Evolutionary conservation across 2,113 vertebrate genomes (phyloP).

Genomic region (Zeus faber): DNA sequence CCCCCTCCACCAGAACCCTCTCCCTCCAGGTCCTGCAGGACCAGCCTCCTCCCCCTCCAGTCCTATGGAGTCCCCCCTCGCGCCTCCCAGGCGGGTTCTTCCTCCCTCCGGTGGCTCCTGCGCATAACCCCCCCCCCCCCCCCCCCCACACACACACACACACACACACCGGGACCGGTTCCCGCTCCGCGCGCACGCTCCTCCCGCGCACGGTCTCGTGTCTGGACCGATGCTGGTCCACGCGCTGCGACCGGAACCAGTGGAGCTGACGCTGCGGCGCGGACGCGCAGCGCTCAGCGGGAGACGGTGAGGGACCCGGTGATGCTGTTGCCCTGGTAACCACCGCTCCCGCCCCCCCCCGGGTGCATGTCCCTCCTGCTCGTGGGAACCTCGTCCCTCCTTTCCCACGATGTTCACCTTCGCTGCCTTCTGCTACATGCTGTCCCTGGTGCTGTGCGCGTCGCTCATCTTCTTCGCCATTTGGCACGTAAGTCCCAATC

Average conservation of each 20-base stretch:
- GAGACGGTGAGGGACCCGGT: constrained; percentile 35
- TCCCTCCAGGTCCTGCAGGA: constrained; percentile 19
- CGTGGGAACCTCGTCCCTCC: constrained; percentile 51
- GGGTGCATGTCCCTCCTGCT: constrained; percentile 48
- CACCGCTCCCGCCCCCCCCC: constrained; percentile 26
- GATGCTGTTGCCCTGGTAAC: constrained; percentile 58
- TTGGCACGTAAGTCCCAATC: constrained; percentile 90
- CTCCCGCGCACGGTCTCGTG: constrained; percentile 9
- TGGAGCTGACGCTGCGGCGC: constrained; percentile 13
- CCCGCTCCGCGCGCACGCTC: background rate
- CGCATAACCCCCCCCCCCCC: no score
- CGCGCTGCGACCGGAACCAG: constrained; percentile 25
- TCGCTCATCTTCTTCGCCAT: constrained; percentile 97
- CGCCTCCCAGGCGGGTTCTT: background rate
- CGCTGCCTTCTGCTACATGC: constrained; percentile 97
- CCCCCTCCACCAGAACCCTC: no score
- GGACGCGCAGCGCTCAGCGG: constrained; percentile 21
- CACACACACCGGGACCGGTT: background rate
- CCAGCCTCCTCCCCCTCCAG: constrained; percentile 16
- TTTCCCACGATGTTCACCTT: constrained; percentile 85
- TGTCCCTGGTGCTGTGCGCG: constrained; percentile 91
- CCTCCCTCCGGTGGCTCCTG: constrained; percentile 9
- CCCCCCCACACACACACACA: background rate
- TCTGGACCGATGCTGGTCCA: constrained; percentile 3
- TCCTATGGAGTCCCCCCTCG: constrained; percentile 52